Conservation (phyloP, 2,888 invertebrate species). For the Ferrisia virgata region DNA sequence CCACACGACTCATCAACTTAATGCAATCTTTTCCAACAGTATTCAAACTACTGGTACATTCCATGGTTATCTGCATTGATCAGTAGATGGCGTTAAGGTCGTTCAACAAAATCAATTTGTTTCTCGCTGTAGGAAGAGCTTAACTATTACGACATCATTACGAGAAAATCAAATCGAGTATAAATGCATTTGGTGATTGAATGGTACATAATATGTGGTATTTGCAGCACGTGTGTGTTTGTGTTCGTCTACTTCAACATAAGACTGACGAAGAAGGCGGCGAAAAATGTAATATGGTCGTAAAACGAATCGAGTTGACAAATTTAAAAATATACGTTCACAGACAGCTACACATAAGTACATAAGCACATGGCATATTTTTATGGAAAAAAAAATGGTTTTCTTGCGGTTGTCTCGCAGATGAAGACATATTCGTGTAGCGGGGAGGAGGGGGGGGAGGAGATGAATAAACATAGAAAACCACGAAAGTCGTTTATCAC, state of each 20-base stretch:
- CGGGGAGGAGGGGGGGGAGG: neutral
- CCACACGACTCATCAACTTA: neutral
- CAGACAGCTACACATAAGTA: no score
- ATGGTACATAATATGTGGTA: no score
- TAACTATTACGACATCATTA: neutral
- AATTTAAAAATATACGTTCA: neutral
- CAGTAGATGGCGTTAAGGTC: conserved; percentile 26
- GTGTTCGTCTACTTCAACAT: neutral
- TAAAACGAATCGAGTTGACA: neutral
- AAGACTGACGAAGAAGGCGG: neutral
- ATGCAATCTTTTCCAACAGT: neutral
- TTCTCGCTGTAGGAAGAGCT: neutral
- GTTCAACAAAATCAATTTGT: neutral
- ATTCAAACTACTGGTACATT: neutral
- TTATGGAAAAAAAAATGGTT: neutral
- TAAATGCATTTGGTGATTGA: neutral
- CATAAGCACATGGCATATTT: no score
- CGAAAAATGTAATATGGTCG: neutral
- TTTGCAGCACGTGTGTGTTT: neutral
- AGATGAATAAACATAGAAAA: neutral
- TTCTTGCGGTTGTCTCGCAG: neutral
- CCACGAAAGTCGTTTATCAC: neutral
- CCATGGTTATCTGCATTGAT: neutral
- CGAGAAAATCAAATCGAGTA: neutral
- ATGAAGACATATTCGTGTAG: neutral